Conservation (phyloP, 2,113 vertebrate species). For the Alectura lathami region DNA sequence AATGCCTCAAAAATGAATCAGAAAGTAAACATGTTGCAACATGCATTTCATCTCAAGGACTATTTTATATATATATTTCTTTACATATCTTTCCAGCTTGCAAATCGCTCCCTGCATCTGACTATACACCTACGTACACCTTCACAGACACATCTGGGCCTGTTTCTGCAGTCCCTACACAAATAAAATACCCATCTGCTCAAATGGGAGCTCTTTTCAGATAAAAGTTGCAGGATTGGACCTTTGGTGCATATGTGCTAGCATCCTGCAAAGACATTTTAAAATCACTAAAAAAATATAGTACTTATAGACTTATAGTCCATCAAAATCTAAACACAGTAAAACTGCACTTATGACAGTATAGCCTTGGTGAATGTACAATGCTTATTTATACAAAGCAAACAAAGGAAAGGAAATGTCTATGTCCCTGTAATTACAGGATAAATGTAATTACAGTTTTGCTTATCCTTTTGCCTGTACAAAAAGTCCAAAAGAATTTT, state of each 20-base stretch:
- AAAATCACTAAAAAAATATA: slow-evolving; percentile 63
- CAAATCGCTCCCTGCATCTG: not conserved
- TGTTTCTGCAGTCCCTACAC: not conserved
- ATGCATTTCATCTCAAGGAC: not conserved
- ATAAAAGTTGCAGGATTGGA: slow-evolving; percentile 1
- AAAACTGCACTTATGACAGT: not conserved
- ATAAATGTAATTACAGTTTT: not conserved
- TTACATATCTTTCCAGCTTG: not conserved
- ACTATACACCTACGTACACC: slow-evolving; percentile 33
- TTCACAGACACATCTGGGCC: not conserved
- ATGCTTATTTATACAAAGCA: slow-evolving; percentile 11
- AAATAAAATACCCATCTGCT: not conserved
- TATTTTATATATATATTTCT: not conserved
- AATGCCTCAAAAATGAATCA: not conserved
- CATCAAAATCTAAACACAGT: slow-evolving; percentile 27
- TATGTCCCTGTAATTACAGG: not conserved
- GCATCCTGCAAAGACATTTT: slow-evolving; percentile 9
- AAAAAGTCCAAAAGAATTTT: not conserved
- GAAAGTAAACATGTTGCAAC: not conserved
- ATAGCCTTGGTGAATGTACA: not conserved
- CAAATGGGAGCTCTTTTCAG: not conserved
- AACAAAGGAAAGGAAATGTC: slow-evolving; percentile 28
- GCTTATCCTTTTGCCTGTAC: not conserved
- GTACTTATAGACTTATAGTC: slow-evolving; percentile 12
- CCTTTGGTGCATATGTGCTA: slow-evolving; percentile 6